Evolutionary conservation across 1,140 invertebrate genomes (phyloP).

Genomic region (Drosophila ogumai): DNA sequence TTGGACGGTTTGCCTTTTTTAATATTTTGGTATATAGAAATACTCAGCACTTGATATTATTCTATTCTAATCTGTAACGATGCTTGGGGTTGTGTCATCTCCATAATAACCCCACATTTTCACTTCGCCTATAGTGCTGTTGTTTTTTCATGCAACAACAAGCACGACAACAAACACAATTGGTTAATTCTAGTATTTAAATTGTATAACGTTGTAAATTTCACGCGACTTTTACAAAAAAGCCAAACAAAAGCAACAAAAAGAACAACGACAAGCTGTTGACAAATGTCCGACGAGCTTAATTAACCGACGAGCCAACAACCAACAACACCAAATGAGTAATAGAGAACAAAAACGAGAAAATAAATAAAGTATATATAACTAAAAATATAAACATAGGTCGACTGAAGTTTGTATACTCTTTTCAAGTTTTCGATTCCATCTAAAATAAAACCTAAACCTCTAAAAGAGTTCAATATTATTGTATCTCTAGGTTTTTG

Average conservation of each 20-base stretch:
- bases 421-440: background rate
- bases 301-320: conserved; percentile 38
- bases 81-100: conserved; percentile 61
- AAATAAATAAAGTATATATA: background rate
- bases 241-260: conserved; percentile 37
- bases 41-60: background rate
- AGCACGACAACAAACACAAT: conserved; percentile 42
- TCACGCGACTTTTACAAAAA: conserved; percentile 63
- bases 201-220: conserved; percentile 72
- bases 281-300: conserved; percentile 52
- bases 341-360: conserved; percentile 25
- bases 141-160: conserved; percentile 57
- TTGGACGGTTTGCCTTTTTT: too few relatives aligned
- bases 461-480: too few relatives aligned
- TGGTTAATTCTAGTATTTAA: conserved; percentile 67
- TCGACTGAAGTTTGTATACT: background rate
- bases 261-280: conserved; percentile 44
- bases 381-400: background rate
- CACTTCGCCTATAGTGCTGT: conserved; percentile 12
- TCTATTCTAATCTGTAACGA: conserved; percentile 8
- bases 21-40: background rate
- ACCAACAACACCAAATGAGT: conserved; percentile 22
- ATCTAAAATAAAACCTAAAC: background rate
- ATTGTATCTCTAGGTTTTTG: too few relatives aligned
- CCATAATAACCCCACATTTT: conserved; percentile 15